These are phyloP conservation scores for Ophioderma brevispina DNA, from an alignment of 35 echinoderm and acorn worm genomes.

Conservation along the genomic window DNA sequence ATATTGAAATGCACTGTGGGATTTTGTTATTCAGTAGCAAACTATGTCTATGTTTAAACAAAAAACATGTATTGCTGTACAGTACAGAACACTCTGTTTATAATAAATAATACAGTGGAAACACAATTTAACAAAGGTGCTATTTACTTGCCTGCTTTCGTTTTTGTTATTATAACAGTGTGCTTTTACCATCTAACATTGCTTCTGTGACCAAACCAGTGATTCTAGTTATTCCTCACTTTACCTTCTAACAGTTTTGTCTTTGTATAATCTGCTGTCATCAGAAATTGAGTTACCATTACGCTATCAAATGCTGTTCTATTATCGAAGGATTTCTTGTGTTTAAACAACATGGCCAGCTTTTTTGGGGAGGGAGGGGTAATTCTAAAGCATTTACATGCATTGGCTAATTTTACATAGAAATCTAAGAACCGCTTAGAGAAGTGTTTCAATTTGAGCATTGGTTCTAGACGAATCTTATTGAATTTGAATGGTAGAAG, in stretches of 20 bases:
- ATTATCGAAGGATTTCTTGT: too few species aligned
- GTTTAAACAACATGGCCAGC: too few species aligned
- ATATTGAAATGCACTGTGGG: background rate
- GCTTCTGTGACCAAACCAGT: background rate
- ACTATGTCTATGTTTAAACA: slow-evolving; percentile 4
- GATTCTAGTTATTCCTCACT: too few species aligned
- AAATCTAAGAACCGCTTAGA: too few species aligned
- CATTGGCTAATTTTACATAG: too few species aligned
- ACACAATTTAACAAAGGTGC: background rate
- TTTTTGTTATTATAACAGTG: background rate
- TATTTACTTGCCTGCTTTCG: background rate
- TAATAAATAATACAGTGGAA: slow-evolving; percentile 15
- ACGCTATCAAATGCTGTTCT: too few species aligned
- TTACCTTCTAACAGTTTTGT: background rate
- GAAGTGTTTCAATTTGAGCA: too few species aligned
- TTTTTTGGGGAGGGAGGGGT: too few species aligned
- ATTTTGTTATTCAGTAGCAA: background rate
- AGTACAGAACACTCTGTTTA: slow-evolving; percentile 13
- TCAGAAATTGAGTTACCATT: too few species aligned
- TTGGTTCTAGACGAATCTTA: too few species aligned
- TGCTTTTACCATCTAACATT: background rate
- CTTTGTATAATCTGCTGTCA: background rate
- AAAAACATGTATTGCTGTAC: slow-evolving; percentile 1
- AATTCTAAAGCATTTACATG: too few species aligned
- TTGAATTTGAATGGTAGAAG: too few species aligned